These are phyloP conservation scores for Yponomeuta sedellus DNA, from an alignment of 2,888 invertebrate species.

Conservation along the genomic window DNA sequence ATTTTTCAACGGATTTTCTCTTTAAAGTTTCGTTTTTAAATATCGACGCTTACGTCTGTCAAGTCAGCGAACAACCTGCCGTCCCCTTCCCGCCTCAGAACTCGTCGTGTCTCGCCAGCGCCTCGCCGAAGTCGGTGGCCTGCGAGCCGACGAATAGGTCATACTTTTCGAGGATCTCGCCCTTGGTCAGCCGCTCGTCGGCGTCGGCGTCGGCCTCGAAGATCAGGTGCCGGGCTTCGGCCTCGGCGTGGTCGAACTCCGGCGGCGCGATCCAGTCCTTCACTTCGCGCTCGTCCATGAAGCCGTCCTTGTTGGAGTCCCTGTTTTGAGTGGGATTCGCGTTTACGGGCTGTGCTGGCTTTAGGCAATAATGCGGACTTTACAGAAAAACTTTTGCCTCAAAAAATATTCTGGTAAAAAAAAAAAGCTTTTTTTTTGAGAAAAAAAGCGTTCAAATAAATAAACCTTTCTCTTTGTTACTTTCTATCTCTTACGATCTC, in stretches of 20 bases:
- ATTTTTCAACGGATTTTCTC: too few species aligned
- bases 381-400: too few species aligned
- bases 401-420: too few species aligned
- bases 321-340: too few species aligned
- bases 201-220: constrained; percentile 95
- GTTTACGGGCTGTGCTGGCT: too few species aligned
- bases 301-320: constrained; percentile 93
- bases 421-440: too few species aligned
- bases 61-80: too few species aligned
- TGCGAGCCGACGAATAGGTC: constrained; percentile 99
- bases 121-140: constrained; percentile 99
- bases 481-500: not conserved
- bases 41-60: too few species aligned
- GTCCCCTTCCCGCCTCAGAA: constrained; percentile 76
- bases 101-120: constrained; percentile 95
- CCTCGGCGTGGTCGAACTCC: constrained; percentile 97
- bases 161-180: constrained; percentile 95
- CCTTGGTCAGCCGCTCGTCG: constrained; percentile 91
- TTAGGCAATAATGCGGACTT: too few species aligned
- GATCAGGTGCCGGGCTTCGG: constrained; percentile 96
- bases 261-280: constrained; percentile 96
- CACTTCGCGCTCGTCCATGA: constrained; percentile 91
- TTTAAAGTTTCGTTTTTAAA: too few species aligned
- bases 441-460: too few species aligned
- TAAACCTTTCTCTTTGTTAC: too few species aligned